phyloP scores from a whole-genome alignment of 2,797 vertebrate genomes.

The Alfaro cultratus region DNA sequence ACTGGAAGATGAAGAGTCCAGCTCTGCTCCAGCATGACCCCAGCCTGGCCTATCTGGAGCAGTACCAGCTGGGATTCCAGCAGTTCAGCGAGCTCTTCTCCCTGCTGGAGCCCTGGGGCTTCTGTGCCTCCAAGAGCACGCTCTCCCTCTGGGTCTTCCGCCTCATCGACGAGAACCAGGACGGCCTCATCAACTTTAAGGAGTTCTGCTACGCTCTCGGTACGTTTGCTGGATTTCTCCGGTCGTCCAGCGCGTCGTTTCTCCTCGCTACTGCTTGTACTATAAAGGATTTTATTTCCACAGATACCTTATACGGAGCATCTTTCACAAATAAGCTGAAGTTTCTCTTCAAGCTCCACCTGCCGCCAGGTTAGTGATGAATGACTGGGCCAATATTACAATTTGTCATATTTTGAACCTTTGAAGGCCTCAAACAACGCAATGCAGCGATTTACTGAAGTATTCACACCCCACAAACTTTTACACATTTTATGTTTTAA shows the following conservation, averaged over 20 bases:
- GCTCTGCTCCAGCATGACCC: conserved; percentile 91
- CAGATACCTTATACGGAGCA: conserved; percentile 91
- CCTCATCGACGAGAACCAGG: conserved; percentile 89
- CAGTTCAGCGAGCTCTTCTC: conserved; percentile 90
- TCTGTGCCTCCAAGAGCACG: conserved; percentile 84
- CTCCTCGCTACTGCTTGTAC: background rate
- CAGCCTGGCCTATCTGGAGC: conserved; percentile 94
- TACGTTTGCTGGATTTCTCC: conserved; percentile 53
- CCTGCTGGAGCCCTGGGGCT: conserved; percentile 92
- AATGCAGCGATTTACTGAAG: background rate
- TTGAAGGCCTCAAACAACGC: background rate
- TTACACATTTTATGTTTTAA: background rate
- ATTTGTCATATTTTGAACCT: background rate
- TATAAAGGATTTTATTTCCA: conserved; percentile 32
- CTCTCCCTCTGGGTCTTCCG: conserved; percentile 91
- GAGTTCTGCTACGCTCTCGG: conserved; percentile 91
- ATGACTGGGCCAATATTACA: background rate
- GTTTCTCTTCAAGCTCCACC: conserved; percentile 95
- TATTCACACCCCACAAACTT: background rate
- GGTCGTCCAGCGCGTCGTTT: background rate
- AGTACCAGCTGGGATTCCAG: conserved; percentile 92
- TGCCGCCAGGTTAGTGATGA: conserved; percentile 88
- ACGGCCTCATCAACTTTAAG: conserved; percentile 94
- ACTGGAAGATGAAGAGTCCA: conserved; percentile 88
- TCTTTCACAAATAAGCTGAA: conserved; percentile 97